These are phyloP conservation scores for Margaritifera margaritifera DNA, from an alignment of 2,888 invertebrate species.

Conservation along the genomic window DNA sequence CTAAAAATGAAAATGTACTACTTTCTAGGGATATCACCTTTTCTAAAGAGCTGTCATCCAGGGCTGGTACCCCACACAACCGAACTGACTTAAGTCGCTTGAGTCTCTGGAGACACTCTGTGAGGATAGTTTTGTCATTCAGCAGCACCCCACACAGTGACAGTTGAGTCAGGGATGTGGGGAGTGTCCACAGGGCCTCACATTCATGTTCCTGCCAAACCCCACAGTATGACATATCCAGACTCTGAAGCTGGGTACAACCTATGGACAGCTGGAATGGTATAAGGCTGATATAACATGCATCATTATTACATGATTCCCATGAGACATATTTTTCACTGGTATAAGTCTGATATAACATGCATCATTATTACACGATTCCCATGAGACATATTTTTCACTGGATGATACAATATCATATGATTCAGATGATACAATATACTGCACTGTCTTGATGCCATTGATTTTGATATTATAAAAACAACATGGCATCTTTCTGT, in stretches of 20 bases:
- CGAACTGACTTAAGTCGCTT: conserved; percentile 46
- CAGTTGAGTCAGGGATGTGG: conserved; percentile 54
- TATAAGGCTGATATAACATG: conserved; percentile 1
- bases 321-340: neutral
- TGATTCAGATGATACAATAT: too few species aligned
- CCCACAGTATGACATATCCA: conserved; percentile 67
- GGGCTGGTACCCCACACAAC: conserved; percentile 64
- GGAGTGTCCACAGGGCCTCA: conserved; percentile 60
- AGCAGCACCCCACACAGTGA: conserved; percentile 64
- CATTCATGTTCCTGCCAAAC: conserved; percentile 46
- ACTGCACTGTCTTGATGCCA: too few species aligned
- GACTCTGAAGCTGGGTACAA: conserved; percentile 51
- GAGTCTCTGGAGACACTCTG: conserved; percentile 58
- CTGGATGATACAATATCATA: too few species aligned
- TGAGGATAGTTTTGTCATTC: conserved; percentile 55
- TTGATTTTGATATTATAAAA: neutral
- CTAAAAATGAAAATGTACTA: neutral
- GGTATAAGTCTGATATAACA: neutral
- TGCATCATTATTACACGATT: neutral
- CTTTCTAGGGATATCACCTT: conserved; percentile 42
- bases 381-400: neutral
- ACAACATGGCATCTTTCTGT: neutral
- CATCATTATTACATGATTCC: too few species aligned
- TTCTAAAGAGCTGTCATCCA: conserved; percentile 62
- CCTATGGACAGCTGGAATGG: conserved; percentile 57